Percentiles rank a stretch among this genome's conserved stretches.
phyloP scores from a whole-genome alignment of 2,113 vertebrate species.

The Rhineura floridana region DNA sequence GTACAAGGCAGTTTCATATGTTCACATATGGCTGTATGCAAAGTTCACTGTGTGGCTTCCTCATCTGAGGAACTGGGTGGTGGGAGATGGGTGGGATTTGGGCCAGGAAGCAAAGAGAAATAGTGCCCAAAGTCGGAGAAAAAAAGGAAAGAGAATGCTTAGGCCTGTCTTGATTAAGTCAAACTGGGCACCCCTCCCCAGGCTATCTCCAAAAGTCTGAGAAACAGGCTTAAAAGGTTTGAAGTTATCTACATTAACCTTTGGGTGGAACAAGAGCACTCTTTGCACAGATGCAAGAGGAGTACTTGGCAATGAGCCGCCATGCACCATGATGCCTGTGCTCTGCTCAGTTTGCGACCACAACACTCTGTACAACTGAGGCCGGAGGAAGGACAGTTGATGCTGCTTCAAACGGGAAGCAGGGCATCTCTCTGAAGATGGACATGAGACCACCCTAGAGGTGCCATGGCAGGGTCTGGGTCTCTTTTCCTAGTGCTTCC shows the following conservation, averaged over 20 bases:
- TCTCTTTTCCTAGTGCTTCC: not conserved
- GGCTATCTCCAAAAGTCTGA: too few relatives aligned
- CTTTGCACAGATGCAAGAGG: not conserved
- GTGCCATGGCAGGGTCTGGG: too few relatives aligned
- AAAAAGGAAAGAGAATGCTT: not conserved
- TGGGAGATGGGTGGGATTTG: not conserved
- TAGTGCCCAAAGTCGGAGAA: not conserved
- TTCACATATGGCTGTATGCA: not conserved
- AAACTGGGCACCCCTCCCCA: too few relatives aligned
- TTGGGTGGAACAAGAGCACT: not conserved
- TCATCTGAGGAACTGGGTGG: not conserved
- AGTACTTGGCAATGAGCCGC: not conserved
- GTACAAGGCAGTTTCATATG: not conserved
- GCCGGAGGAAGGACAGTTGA: too few relatives aligned
- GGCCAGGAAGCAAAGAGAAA: not conserved
- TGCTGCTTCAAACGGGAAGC: not conserved
- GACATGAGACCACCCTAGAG: not conserved
- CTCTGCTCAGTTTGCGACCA: too few relatives aligned
- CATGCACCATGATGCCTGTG: too few relatives aligned
- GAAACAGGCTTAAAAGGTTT: not conserved
- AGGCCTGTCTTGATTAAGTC: not conserved
- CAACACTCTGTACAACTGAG: too few relatives aligned
- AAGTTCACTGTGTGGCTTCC: too few relatives aligned
- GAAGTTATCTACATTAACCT: not conserved
- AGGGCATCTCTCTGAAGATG: not conserved